Base-by-base conservation (phyloP, 2,113 vertebrate species). In the Scortum barcoo region DNA sequence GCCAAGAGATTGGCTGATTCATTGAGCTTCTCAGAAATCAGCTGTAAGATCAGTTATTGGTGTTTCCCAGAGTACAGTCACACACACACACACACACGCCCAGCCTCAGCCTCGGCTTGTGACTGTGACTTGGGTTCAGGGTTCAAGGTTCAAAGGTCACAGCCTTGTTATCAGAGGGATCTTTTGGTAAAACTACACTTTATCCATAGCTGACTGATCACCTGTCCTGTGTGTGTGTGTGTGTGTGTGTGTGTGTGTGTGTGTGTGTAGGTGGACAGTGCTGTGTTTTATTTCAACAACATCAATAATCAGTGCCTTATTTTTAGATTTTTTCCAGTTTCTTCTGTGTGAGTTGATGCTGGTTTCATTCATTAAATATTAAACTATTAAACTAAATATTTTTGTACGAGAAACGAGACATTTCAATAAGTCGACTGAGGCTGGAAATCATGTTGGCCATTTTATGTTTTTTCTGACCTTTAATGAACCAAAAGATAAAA, bases 21-120 rank as follows among this genome's bases (percentile, higher is more conserved):
- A 91, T 78, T 53, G 16, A 40, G 40, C 40, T 85, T 86, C 73
- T 88, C 24, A 80, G 73, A 89, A 89, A 66, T n/a, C 71, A 60
- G 50, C 10, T 79, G 17, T 51, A 12, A 56, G 77, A 68, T 82
- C 46, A 58, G 60, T 68, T 67, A 46, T 42, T 10, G 20, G 36
- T 60, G 16, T 28, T 58, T 58, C 57, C 26, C 26, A 3, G 61
- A 24, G n/a, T 16, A 65, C 13, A 65, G 33, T 20, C 33, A 36
- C 33, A 53, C 46, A 40, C 36, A 54, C 46, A 44, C 13, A 56
- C 38, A 26, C 62, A 46, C 40, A 51, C n/a, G 24, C 22, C 28
- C 42, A 67, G 24, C 38, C 58, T 24, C 22, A n/a, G n/a, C 16
- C 9, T n/a, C n/a, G n/a, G n/a, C 42, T 10, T 19, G 8, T 24